A percentile compares a stretch with the other conserved stretches of the same genome.
phyloP scores from a whole-genome alignment of 2,113 vertebrate genomes.

The Opisthocomus hoazin region DNA sequence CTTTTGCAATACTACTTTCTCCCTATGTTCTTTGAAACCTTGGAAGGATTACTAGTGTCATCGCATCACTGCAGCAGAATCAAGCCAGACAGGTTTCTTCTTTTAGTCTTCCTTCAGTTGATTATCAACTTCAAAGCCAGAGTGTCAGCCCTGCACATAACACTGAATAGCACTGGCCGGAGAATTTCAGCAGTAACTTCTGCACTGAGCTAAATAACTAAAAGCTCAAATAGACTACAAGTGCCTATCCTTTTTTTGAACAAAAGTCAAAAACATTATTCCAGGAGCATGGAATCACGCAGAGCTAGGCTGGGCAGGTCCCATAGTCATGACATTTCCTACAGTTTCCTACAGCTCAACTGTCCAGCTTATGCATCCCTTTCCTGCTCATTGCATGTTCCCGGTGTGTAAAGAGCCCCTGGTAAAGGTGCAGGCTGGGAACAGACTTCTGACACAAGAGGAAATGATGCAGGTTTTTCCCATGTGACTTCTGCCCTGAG shows the following conservation, averaged over 20 bases:
- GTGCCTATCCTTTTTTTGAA: neutral
- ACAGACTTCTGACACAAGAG: neutral
- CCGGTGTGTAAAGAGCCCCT: neutral
- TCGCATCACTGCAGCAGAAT: neutral
- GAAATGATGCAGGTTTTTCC: fast-evolving
- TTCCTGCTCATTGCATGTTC: neutral
- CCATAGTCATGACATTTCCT: neutral
- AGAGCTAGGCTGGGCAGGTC: neutral
- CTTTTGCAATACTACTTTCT: neutral
- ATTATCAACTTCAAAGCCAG: neutral
- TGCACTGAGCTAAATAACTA: neutral
- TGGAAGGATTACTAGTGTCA: neutral
- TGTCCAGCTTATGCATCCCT: neutral
- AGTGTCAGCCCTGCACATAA: neutral
- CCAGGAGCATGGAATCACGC: neutral
- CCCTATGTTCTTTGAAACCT: neutral
- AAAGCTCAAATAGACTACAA: neutral
- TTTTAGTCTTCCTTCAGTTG: neutral
- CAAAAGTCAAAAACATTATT: neutral
- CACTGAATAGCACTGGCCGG: neutral
- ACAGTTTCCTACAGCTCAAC: neutral
- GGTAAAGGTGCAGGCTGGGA: neutral
- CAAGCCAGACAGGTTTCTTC: neutral
- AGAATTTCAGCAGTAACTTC: neutral
- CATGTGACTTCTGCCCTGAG: neutral